These are phyloP conservation scores for Apotomis turbidana DNA, from an alignment of 2,888 invertebrate species.

Conservation along the genomic window DNA sequence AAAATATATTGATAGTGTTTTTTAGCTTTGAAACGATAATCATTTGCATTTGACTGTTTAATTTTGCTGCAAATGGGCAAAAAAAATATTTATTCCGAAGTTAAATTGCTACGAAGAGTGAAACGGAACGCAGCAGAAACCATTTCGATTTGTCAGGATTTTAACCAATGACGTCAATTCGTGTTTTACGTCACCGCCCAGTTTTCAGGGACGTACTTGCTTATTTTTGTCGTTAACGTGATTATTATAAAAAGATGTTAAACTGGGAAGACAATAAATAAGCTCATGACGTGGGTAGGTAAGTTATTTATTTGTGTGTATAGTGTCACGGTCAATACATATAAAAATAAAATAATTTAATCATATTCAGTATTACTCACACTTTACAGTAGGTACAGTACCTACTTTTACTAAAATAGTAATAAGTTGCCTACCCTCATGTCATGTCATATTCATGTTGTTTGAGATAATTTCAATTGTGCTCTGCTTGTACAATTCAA, in stretches of 20 bases:
- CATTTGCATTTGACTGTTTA: not conserved
- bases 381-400: not conserved
- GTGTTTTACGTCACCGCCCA: slow-evolving; percentile 76
- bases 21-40: not conserved
- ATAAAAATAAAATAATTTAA: not conserved
- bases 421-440: not conserved
- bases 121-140: slow-evolving; percentile 61
- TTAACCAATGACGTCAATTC: slow-evolving; percentile 71
- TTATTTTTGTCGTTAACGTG: slow-evolving; percentile 67
- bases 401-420: not conserved
- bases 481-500: no score
- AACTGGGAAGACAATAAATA: slow-evolving; percentile 53
- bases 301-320: slow-evolving; percentile 23
- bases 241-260: slow-evolving; percentile 59
- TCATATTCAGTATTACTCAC: not conserved
- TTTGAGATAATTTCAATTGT: no score
- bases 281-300: slow-evolving; percentile 32
- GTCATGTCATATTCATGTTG: not conserved
- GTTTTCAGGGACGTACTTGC: slow-evolving; percentile 78
- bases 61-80: not conserved
- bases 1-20: not conserved
- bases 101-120: slow-evolving; percentile 43
- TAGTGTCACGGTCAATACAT: slow-evolving; percentile 7
- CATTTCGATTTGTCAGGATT: slow-evolving; percentile 55
- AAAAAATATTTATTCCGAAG: not conserved